A percentile compares a stretch with the other conserved stretches of the same genome.
Evolutionary conservation across 1,140 invertebrate genomes (phyloP).

Genomic region (Cydia pomonella): DNA sequence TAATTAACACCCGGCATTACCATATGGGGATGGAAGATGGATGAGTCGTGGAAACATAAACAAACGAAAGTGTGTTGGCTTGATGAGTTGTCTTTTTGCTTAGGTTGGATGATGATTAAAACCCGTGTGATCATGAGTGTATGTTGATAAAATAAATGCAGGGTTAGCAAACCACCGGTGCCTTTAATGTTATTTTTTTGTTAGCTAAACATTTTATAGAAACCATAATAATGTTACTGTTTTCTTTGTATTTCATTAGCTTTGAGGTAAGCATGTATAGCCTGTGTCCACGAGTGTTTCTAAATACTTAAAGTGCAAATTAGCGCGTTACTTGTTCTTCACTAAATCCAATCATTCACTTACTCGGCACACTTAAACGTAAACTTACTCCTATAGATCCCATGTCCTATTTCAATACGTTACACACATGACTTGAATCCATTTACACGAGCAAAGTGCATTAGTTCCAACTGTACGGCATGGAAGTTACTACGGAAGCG

Average conservation of each 20-base stretch:
- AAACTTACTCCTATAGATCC: neutral
- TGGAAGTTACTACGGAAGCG: conserved; percentile 3
- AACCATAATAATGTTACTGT: too few species aligned
- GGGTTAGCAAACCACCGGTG: neutral
- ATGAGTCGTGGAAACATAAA: conserved; percentile 30
- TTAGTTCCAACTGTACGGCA: neutral
- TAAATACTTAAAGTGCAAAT: too few species aligned
- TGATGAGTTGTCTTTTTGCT: conserved; percentile 27
- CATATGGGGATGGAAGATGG: conserved; percentile 23
- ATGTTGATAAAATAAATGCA: neutral
- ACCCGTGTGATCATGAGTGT: neutral
- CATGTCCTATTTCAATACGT: conserved; percentile 5
- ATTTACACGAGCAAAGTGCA: conserved; percentile 9
- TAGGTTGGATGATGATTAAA: conserved; percentile 15
- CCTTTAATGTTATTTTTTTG: too few species aligned
- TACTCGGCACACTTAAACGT: neutral
- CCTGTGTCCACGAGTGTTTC: neutral
- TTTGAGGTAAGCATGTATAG: too few species aligned
- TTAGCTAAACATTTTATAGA: too few species aligned
- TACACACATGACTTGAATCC: neutral
- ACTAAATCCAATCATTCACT: too few species aligned
- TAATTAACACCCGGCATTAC: conserved; percentile 36
- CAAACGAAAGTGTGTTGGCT: conserved; percentile 6
- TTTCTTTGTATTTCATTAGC: too few species aligned
- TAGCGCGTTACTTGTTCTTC: too few species aligned